Evolutionary conservation across 2,888 invertebrate species (phyloP), one percentile per base, ranked within the genome.

Genomic region (Eumacrocentrus americanus): DNA sequence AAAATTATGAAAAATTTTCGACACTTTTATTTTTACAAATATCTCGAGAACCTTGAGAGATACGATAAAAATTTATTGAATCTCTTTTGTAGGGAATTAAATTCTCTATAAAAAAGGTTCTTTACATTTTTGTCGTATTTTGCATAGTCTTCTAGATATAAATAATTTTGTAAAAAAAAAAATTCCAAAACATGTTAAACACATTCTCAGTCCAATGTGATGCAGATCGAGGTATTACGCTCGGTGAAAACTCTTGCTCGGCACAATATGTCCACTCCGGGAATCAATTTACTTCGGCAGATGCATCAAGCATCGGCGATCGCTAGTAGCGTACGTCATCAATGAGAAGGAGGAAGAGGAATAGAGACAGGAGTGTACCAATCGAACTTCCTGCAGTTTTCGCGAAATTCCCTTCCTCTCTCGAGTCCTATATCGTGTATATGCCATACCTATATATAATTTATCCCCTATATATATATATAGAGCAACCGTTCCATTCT

Each of bases 221-320:
- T 40, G 25, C 23, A 1, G n/a, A 14, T 29, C 20, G 37, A 40
- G 40, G 40, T 14, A 53, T 42, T 25, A 23, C 40, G 14, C 4
- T 53, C 37, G 11, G 37, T 23, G 14, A 42, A 53, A 53, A 42
- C 16, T 53, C 34, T 23, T 23, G 14, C 52, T 5, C 22, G 14
- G 38, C 29, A 53, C 53, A 53, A 38, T 42, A 53, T 53, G 53
- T 53, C 53, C 42, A 53, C 53, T 53, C 42, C 16, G 23, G n/a
- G 42, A 53, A 53, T 42, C 42, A 53, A 53, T 54, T 54, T 35
- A 54, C 44, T 54, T 34, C 20, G 25, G 25, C 52, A 52, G 40
- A 40, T 40, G 29, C 25, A 47, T 25, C 14, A 29, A 47, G 44
- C 44, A 44, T 6, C 14, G 14, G 2, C 4, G 14, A 40, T 3